These are phyloP conservation scores for Seriola rivoliana DNA, from an alignment of 2,113 vertebrate genomes.

Conservation along the genomic window DNA sequence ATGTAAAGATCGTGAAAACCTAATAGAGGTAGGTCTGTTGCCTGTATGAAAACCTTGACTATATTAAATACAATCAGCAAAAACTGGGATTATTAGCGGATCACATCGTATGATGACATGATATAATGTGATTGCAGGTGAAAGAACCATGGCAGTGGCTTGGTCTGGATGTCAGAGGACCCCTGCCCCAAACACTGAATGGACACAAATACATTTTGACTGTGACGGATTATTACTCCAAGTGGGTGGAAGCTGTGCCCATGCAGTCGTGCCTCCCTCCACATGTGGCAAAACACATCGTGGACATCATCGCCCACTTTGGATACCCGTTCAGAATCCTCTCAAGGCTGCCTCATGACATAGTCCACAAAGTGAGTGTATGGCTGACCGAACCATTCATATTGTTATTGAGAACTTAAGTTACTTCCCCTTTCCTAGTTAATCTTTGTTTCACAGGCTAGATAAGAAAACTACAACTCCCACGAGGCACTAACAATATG, in stretches of 20 bases:
- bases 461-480: too few relatives aligned
- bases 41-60: background rate
- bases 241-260: conserved; percentile 81
- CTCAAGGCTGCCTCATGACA: conserved; percentile 73
- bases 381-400: too few relatives aligned
- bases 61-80: background rate
- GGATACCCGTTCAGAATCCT: conserved; percentile 79
- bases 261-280: conserved; percentile 67
- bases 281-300: conserved; percentile 58
- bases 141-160: conserved; percentile 81
- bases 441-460: too few relatives aligned
- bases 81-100: accelerated
- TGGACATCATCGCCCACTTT: conserved; percentile 74
- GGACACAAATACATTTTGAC: conserved; percentile 77
- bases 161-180: conserved; percentile 78
- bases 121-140: conserved; percentile 57
- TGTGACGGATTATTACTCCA: conserved; percentile 76
- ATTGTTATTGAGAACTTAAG: background rate
- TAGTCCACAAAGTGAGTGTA: conserved; percentile 68
- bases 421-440: too few relatives aligned
- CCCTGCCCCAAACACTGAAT: conserved; percentile 67
- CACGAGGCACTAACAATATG: too few relatives aligned
- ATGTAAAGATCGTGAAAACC: conserved; percentile 39
- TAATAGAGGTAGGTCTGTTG: conserved; percentile 61
- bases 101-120: background rate